Evolutionary conservation across 2,888 invertebrate species (phyloP), one percentile per base, ranked within the genome.

Genomic region (Sphaeridia pumilis): DNA sequence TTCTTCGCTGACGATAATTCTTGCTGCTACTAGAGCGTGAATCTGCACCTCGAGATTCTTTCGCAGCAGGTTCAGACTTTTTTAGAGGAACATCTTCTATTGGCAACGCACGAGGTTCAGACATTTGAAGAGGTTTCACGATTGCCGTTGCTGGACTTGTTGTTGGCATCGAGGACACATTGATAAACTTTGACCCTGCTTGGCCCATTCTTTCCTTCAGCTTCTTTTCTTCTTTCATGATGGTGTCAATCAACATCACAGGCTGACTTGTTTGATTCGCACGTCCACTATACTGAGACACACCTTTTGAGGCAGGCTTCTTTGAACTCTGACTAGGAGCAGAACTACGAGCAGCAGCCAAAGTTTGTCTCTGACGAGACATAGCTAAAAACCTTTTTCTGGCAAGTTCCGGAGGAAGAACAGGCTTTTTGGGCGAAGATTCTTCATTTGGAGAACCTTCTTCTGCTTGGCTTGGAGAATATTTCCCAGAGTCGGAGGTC

Each of bases 301-400:
- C 58, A 22, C 64, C 64, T 52, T 61, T 64, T 20, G 55, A 41
- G 3, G 59, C 49, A 5, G 59, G 57, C 10, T 47, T 55, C 38
- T 61, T 64, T 46, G 56, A 56, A 5, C 46, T 49, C 14, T 41
- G 46, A 21, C 10, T 5, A 4, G 34, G 12, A 5, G 58, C 41
- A 28, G 57, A 50, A 4, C 57, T 52, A 20, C 45, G 58, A 24
- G 64, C 64, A 34, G 61, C 66, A 46, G 67, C 60, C 57, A 67
- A 69, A 0, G 67, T 65, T 55, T 67, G 65, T 31, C 10, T 10
- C 7, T 10, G 7, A 10, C 31, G 7, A 21, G 70, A 69, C 59
- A 72, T 72, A n/a, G 72, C 71, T 44, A 70, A 65, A 3, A 73
- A 66, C 22, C 72, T 61, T 57, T 72, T 72, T 58, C 71, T 72